These are phyloP conservation scores for Caiman crocodilus DNA, from an alignment of 2,797 vertebrate genomes.

Conservation along the genomic window DNA sequence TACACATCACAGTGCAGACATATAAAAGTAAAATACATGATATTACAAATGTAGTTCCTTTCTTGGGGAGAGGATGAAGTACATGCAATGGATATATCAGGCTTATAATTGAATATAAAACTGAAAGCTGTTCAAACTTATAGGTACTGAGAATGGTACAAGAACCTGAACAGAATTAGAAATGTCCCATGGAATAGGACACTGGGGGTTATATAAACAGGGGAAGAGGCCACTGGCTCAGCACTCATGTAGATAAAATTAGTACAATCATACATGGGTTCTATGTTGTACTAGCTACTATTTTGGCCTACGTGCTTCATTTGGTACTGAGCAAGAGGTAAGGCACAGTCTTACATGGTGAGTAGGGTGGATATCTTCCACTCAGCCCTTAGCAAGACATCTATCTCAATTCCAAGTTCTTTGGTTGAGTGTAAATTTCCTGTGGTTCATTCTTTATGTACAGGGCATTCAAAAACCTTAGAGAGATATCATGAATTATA, in stretches of 20 bases:
- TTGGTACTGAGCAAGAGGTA: neutral
- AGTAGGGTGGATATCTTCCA: neutral
- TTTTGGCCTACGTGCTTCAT: neutral
- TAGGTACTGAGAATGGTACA: neutral
- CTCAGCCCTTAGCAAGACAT: neutral
- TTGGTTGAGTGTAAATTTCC: neutral
- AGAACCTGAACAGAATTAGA: neutral
- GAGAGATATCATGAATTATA: neutral
- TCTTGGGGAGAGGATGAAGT: neutral
- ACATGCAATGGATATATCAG: neutral
- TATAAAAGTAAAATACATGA: neutral
- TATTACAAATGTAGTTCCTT: neutral
- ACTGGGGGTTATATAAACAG: neutral
- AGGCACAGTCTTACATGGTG: neutral
- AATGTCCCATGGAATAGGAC: neutral
- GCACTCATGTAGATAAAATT: neutral
- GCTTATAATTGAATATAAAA: neutral
- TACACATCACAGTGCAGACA: neutral
- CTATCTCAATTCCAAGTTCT: neutral
- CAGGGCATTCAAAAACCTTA: constrained; percentile 7
- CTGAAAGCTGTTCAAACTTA: neutral
- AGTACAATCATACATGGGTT: neutral
- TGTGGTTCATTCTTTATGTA: neutral
- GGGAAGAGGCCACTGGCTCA: neutral
- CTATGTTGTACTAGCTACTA: neutral